Evolutionary conservation across 2,113 vertebrate genomes (phyloP).

Genomic region (Datnioides undecimradiatus): DNA sequence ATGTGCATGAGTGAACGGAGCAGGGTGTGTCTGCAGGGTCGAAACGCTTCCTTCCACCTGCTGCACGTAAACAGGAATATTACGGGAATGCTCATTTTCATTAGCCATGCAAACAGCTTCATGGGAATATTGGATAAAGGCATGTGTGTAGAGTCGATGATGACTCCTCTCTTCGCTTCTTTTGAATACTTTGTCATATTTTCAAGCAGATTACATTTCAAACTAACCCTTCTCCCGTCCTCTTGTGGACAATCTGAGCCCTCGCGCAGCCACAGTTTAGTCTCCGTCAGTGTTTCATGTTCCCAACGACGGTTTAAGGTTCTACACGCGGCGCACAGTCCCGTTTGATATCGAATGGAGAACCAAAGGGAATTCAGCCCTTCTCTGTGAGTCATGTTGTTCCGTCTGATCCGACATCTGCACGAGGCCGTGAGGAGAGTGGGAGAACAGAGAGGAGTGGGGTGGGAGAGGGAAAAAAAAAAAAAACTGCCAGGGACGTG

Average conservation of each 20-base stretch:
- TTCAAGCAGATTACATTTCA: constrained; percentile 30
- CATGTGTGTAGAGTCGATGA: too few relatives aligned
- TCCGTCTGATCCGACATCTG: constrained; percentile 63
- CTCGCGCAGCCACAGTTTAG: constrained; percentile 19
- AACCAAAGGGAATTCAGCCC: constrained; percentile 54
- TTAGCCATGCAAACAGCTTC: too few relatives aligned
- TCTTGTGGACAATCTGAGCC: constrained; percentile 41
- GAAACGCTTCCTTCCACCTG: too few relatives aligned
- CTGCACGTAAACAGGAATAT: too few relatives aligned
- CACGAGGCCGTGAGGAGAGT: constrained; percentile 32
- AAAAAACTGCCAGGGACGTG: constrained; percentile 3
- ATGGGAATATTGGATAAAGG: too few relatives aligned
- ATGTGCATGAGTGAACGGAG: too few relatives aligned
- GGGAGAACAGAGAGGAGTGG: neutral
- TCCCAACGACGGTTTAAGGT: constrained; percentile 30
- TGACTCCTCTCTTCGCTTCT: too few relatives aligned
- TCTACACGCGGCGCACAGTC: constrained; percentile 5
- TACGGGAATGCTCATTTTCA: too few relatives aligned
- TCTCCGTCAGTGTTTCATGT: constrained; percentile 41
- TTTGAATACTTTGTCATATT: too few relatives aligned
- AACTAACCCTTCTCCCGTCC: constrained; percentile 13
- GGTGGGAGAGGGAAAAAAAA: neutral
- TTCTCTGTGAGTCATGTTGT: constrained; percentile 54
- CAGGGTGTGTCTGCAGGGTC: too few relatives aligned
- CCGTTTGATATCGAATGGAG: constrained; percentile 47